phyloP scores from a whole-genome alignment of 2,113 vertebrate genomes.

The Cryptotis parvus region DNA sequence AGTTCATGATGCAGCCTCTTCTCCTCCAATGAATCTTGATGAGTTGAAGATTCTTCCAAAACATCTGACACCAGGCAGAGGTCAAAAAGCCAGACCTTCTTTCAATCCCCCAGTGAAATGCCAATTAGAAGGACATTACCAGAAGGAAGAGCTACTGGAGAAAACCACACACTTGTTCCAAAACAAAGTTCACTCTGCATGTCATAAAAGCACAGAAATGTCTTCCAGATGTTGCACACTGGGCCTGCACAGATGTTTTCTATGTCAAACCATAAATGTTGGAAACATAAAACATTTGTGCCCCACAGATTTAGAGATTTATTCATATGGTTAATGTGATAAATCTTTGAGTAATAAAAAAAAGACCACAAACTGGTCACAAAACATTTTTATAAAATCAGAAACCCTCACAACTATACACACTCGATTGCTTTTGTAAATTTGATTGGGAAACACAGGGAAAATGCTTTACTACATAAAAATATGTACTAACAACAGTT shows the following conservation, averaged over 20 bases:
- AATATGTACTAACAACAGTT: neutral
- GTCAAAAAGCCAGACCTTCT: constrained; percentile 73
- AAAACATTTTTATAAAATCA: constrained; percentile 83
- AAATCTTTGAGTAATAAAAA: constrained; percentile 88
- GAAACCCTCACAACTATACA: neutral
- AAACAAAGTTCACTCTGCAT: constrained; percentile 89
- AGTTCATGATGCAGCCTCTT: constrained; percentile 54
- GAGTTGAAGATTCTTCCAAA: constrained; percentile 44
- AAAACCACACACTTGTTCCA: constrained; percentile 90
- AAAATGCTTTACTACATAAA: neutral
- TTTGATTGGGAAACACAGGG: neutral
- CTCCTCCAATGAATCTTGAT: neutral
- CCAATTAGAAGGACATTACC: constrained; percentile 81
- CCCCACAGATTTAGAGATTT: constrained; percentile 89
- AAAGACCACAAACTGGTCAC: constrained; percentile 87
- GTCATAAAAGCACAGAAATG: constrained; percentile 89
- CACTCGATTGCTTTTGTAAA: constrained; percentile 31
- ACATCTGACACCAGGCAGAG: constrained; percentile 47
- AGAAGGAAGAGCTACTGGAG: constrained; percentile 87
- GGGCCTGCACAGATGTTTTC: constrained; percentile 90
- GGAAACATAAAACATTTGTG: constrained; percentile 91
- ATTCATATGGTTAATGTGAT: constrained; percentile 89
- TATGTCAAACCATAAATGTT: constrained; percentile 90
- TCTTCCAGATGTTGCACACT: constrained; percentile 89
- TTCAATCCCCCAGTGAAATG: constrained; percentile 75